Base-by-base conservation (phyloP, 2,888 invertebrate species). In the Lepidocyrtoides sp. region DNA sequence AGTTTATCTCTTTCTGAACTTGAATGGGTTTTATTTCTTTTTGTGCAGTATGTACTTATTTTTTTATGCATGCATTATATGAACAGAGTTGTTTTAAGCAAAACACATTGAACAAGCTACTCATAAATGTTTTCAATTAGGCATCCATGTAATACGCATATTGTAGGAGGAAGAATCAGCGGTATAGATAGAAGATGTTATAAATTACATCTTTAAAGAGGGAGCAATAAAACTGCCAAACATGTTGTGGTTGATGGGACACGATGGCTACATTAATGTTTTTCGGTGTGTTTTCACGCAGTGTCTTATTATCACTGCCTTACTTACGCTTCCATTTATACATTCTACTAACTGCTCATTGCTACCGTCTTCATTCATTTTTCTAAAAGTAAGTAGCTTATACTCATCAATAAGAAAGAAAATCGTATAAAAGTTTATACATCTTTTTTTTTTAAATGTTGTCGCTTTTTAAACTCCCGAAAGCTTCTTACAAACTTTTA, bases 211-310 rank as follows among this genome's bases (percentile, higher is more conserved):
- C 85, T 89, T 88, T 75, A 93, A 93, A 91, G 84, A 93, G 93
- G 23, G 91, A 87, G 93, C 86, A 92, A 93, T 93, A 93, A 93
- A 93, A 92, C 91, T 93, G 93, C 90, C 93, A 92, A 87, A 87
- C 72, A 87, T 87, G 77, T 87, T 87, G 87, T 87, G 87, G 87
- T 87, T 87, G 87, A 87, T 87, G 87, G 79, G 87, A 87, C 77
- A 79, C 54, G 87, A 77, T 87, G 87, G 87, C 87, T 87, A 87
- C 87, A 79, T 87, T 41, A 79, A 79, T 63, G 60, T 77, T 87
- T 79, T 87, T 87, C 79, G 60, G 44, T 77, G 60, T 63, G 41
- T 72, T 44, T 87, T 87, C 87, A 57, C 72, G 72, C 57, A 79
- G 77, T 63, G 63, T 57, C 72, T 85, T 75, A 36, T 41, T 75